phyloP scores from a whole-genome alignment of 2,888 invertebrate species.

The Agriopis marginaria region DNA sequence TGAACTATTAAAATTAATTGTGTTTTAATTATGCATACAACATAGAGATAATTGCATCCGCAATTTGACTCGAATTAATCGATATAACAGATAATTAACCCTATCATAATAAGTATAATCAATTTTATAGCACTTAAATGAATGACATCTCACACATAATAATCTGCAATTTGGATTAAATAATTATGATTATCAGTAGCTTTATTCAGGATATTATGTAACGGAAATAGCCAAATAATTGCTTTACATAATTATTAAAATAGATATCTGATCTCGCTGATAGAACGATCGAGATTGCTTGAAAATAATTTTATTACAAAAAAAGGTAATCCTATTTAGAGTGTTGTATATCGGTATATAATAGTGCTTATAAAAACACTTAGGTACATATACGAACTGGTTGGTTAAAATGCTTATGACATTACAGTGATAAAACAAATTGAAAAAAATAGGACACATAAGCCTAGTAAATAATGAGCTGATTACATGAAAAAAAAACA shows the following conservation, averaged over 20 bases:
- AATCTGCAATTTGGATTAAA: slow-evolving; percentile 21
- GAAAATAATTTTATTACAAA: slow-evolving; percentile 59
- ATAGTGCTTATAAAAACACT: slow-evolving; percentile 47
- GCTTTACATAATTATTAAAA: slow-evolving; percentile 16
- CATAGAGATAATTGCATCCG: slow-evolving; percentile 17
- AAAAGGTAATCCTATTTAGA: slow-evolving; percentile 57
- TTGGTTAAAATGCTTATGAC: too few species aligned
- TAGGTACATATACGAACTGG: slow-evolving; percentile 33
- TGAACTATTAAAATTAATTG: neutral
- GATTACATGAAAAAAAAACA: too few species aligned
- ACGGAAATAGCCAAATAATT: slow-evolving; percentile 35
- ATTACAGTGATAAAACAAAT: too few species aligned
- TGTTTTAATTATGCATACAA: slow-evolving; percentile 15
- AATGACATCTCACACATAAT: slow-evolving; percentile 28
- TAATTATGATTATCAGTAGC: slow-evolving; percentile 35
- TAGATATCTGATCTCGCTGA: slow-evolving; percentile 29
- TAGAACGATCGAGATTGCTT: slow-evolving; percentile 38
- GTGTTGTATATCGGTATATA: slow-evolving; percentile 58
- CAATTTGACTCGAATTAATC: slow-evolving; percentile 21
- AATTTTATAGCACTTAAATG: slow-evolving; percentile 23
- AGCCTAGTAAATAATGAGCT: too few species aligned
- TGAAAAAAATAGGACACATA: too few species aligned
- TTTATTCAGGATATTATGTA: slow-evolving; percentile 19
- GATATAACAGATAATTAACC: slow-evolving; percentile 19
- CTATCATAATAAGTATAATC: slow-evolving; percentile 20